Percentiles rank a stretch among this genome's conserved stretches.
These are phyloP conservation scores for Eriosoma lanigerum DNA, from an alignment of 1,140 invertebrate genomes.

Conservation along the genomic window DNA sequence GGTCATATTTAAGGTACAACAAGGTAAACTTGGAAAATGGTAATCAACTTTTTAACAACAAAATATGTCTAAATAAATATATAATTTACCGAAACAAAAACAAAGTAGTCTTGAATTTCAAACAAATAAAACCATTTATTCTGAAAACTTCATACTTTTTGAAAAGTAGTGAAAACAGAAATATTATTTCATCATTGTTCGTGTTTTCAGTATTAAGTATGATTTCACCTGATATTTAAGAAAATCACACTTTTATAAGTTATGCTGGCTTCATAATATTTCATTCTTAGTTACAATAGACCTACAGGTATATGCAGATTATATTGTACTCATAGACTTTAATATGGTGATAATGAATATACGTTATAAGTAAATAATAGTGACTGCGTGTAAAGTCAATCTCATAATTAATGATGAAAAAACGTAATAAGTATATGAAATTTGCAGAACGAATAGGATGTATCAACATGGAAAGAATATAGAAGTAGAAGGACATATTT, in stretches of 20 bases:
- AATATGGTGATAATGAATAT: no score
- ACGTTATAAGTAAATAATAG: no score
- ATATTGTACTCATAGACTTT: no score
- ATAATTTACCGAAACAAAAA: background rate
- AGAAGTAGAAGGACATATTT: no score
- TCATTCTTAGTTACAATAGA: no score
- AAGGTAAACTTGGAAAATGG: background rate
- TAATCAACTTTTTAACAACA: conserved; percentile 10
- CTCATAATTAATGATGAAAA: no score
- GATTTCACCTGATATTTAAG: background rate
- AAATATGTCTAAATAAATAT: background rate
- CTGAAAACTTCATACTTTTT: background rate
- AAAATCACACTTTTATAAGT: background rate
- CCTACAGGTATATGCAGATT: no score
- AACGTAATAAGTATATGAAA: no score
- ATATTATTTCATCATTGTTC: background rate
- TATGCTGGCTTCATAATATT: no score
- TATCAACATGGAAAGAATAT: no score
- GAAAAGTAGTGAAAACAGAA: background rate
- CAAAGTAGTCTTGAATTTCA: background rate
- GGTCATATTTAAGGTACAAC: background rate
- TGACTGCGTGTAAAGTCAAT: no score
- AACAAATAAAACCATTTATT: background rate
- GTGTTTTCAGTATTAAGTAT: background rate
- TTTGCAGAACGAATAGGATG: no score